Evolutionary conservation across 2,888 invertebrate species (phyloP).

Genomic region (Anticlea derivata): DNA sequence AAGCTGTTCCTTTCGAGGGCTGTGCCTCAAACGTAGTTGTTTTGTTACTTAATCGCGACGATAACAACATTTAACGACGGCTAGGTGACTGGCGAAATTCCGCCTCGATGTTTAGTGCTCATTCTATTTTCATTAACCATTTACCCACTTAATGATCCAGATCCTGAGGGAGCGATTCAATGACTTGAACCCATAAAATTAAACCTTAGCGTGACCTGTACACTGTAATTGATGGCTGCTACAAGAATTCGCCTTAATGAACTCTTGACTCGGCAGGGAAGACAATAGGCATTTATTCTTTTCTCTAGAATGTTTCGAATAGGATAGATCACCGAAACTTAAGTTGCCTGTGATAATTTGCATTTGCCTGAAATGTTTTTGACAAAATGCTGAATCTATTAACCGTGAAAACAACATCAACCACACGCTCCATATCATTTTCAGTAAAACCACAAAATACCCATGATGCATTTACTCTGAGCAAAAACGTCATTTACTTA

Average conservation of each 20-base stretch:
- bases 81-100: conserved; percentile 84
- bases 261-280: conserved; percentile 23
- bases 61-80: conserved; percentile 83
- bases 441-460: conserved; percentile 25
- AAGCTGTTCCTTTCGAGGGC: conserved; percentile 1
- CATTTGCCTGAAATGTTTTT: too few species aligned
- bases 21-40: conserved; percentile 67
- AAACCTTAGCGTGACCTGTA: conserved; percentile 77
- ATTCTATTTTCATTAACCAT: conserved; percentile 84
- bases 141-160: conserved; percentile 83
- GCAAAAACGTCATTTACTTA: conserved; percentile 40
- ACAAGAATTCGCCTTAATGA: conserved; percentile 43
- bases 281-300: conserved; percentile 4
- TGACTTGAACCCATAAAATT: conserved; percentile 78
- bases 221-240: conserved; percentile 57
- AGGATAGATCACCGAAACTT: too few species aligned
- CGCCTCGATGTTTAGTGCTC: conserved; percentile 83
- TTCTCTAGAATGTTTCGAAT: neutral
- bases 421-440: conserved; percentile 7
- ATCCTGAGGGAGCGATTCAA: conserved; percentile 79
- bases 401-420: neutral
- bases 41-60: conserved; percentile 83
- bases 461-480: conserved; percentile 16
- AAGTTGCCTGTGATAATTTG: neutral
- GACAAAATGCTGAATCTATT: conserved; percentile 6